phyloP scores from a whole-genome alignment of 2,888 invertebrate genomes.

The Nomada fucata region DNA sequence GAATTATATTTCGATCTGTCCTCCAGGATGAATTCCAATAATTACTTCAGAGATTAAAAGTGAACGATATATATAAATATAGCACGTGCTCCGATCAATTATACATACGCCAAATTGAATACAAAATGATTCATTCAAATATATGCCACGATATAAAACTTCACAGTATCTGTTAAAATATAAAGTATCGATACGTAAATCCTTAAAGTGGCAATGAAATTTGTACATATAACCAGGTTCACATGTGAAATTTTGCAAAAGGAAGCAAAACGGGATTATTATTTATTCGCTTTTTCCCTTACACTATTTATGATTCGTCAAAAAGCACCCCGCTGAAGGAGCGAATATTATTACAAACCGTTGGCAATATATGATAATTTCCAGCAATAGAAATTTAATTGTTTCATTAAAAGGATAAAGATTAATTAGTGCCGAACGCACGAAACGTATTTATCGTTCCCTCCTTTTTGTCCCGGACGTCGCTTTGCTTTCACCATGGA shows the following conservation, averaged over 20 bases:
- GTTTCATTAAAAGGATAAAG: neutral
- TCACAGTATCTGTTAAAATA: too few species aligned
- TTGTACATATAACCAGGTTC: too few species aligned
- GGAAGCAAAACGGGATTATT: too few species aligned
- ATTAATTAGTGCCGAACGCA: neutral
- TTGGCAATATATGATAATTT: neutral
- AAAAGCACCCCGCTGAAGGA: too few species aligned
- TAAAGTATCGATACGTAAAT: too few species aligned
- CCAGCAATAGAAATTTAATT: neutral
- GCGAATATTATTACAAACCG: too few species aligned
- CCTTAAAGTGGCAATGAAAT: too few species aligned
- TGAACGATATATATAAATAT: neutral
- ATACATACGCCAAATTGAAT: neutral
- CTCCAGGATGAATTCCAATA: slow-evolving; percentile 10
- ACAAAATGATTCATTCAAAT: neutral
- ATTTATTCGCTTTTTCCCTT: too few species aligned
- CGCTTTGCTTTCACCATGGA: neutral
- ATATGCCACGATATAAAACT: neutral
- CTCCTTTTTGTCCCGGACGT: neutral
- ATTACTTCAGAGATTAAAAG: slow-evolving; percentile 22
- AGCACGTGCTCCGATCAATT: neutral
- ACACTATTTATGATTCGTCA: too few species aligned
- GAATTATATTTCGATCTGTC: slow-evolving; percentile 22
- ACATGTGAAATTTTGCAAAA: too few species aligned
- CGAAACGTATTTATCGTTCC: neutral